Conservation (phyloP, 2,888 invertebrate genomes). For the Callinectes sapidus region DNA sequence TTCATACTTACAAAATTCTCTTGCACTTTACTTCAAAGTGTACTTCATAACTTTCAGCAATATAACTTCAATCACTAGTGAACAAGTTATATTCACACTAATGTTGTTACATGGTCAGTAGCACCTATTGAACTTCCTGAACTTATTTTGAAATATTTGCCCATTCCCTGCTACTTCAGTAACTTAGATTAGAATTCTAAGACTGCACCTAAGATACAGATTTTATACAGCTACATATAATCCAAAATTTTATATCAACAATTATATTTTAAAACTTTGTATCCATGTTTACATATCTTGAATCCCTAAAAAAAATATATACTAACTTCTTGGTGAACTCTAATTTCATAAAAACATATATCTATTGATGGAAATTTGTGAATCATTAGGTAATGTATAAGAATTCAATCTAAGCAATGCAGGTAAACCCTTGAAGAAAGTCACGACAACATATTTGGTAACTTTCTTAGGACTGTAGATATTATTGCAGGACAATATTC, state of each 20-base stretch:
- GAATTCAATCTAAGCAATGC: conserved; percentile 54
- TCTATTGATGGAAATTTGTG: conserved; percentile 32
- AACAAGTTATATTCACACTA: not conserved
- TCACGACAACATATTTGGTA: conserved; percentile 49
- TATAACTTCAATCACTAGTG: not conserved
- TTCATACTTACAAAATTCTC: not conserved
- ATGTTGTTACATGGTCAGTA: conserved; percentile 25
- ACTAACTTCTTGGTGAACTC: conserved; percentile 36
- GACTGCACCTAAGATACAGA: conserved; percentile 45
- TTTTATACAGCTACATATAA: conserved; percentile 38
- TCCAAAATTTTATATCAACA: conserved; percentile 41
- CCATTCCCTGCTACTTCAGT: conserved; percentile 52
- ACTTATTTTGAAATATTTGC: conserved; percentile 50
- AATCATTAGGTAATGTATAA: conserved; percentile 58
- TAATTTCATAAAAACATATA: conserved; percentile 34
- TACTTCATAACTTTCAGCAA: not conserved
- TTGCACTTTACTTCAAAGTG: not conserved
- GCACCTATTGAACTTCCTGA: conserved; percentile 40
- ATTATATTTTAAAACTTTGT: conserved; percentile 33
- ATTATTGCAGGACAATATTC: conserved; percentile 57
- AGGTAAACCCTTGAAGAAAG: conserved; percentile 42
- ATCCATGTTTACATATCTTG: conserved; percentile 44
- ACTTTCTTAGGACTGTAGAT: conserved; percentile 58
- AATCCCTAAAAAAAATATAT: conserved; percentile 20
- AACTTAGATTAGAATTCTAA: conserved; percentile 53